Evolutionary conservation across 2,888 invertebrate genomes (phyloP), one percentile per base, ranked within the genome.

Genomic region (Harmothoe impar): DNA sequence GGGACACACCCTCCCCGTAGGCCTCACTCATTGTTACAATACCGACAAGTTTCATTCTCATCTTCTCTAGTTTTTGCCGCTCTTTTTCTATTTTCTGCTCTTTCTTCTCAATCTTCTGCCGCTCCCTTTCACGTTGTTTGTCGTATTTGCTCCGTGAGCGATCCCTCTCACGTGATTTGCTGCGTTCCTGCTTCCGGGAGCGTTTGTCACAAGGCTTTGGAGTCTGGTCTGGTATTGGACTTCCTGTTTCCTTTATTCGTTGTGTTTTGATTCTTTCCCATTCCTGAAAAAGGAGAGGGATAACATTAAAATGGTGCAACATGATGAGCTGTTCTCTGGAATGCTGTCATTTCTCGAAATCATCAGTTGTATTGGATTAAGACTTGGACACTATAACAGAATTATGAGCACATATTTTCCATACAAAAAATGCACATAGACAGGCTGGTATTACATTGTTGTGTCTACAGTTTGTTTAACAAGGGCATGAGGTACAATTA

Each of bases 1-100:
- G 97, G 0, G 98, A 98, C 93, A 98, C 98, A 7, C 97, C 98
- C 96, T 98, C 97, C 94, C 98, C 98, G 97, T 93, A 93, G 95
- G 98, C 98, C 90, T 98, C 97, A 0, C 98, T 98, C 0, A 97
- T 97, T 92, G 97, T 90, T 56, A 78, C 90, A 17, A 89, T 62
- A 0, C 51, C 86, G 12, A 92, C 91, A 35, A 92, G 72, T 54
- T 91, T 91, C 89, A 84, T 92, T 97, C 96, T 93, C 97, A 91
- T 97, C 91, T 97, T 96, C 93, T 97, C 97, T 84, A 97, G 94
- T 91, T 97, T 95, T 89, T 97, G 96, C 92, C 97, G 97, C 92
- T 97, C 97, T 91, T 96, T 96, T 92, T 97, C 97, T 91, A 97
- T 96, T 94, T 97, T 96, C 52, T 96, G 95, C 51, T 92, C 92